A percentile compares a stretch with the other conserved stretches of the same genome.
Conservation (phyloP, 2,888 invertebrate genomes). For the Sabellastarte sp. region DNA sequence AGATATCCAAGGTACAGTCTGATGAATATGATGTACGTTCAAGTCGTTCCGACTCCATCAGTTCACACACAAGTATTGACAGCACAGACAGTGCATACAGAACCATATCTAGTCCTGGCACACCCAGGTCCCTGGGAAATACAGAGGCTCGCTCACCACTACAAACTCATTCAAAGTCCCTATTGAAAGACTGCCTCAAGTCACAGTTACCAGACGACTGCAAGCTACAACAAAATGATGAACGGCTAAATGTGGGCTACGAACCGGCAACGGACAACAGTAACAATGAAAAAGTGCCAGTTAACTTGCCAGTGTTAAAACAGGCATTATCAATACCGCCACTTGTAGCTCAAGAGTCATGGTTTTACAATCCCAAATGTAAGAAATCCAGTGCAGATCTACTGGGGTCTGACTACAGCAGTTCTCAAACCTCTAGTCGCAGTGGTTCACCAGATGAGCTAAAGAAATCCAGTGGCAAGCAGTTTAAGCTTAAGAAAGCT, state of each 20-base stretch:
- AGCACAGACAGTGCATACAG: slow-evolving; percentile 4
- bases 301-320: background rate
- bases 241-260: background rate
- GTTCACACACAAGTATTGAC: background rate
- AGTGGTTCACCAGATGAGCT: background rate
- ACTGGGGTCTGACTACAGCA: background rate
- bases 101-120: background rate
- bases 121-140: background rate
- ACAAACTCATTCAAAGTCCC: no score
- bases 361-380: background rate
- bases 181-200: background rate
- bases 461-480: background rate
- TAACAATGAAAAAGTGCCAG: background rate
- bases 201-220: background rate
- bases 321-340: background rate
- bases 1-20: background rate
- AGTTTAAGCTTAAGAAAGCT: background rate
- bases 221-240: background rate
- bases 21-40: slow-evolving; percentile 3
- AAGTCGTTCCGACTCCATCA: slow-evolving; percentile 1
- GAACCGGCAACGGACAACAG: background rate
- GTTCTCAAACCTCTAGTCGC: background rate
- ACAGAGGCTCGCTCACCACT: background rate
- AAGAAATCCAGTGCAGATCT: background rate
- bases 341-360: background rate